phyloP scores from a whole-genome alignment of 1,140 invertebrate species.

The Zaprionus inermis region DNA sequence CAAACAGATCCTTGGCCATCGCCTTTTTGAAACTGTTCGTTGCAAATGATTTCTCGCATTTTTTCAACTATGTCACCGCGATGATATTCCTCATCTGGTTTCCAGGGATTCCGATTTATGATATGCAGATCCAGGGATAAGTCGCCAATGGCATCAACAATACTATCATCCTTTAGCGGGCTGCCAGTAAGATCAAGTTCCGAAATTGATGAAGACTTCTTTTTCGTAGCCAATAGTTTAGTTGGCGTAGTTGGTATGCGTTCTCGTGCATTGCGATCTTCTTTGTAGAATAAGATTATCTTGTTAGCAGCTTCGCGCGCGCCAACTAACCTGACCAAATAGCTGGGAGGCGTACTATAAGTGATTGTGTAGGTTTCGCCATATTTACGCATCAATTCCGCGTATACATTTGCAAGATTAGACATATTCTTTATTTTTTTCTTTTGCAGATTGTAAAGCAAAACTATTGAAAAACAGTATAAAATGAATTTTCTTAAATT shows the following conservation, averaged over 20 bases:
- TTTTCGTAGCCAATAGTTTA: conserved; percentile 31
- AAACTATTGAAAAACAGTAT: conserved; percentile 1
- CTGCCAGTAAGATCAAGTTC: conserved; percentile 77
- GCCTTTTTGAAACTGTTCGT: conserved; percentile 54
- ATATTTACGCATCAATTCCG: conserved; percentile 61
- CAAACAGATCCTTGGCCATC: conserved; percentile 70
- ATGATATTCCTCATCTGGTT: conserved; percentile 72
- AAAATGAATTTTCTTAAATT: conserved; percentile 12
- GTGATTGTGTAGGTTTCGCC: conserved; percentile 68
- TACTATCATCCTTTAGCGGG: conserved; percentile 77
- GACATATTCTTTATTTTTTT: conserved; percentile 46
- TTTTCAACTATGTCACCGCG: conserved; percentile 54
- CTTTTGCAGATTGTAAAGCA: not conserved
- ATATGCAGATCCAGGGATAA: conserved; percentile 63
- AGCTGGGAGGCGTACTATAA: conserved; percentile 62
- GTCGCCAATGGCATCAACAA: conserved; percentile 69
- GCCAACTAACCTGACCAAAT: conserved; percentile 58
- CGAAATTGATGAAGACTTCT: not conserved
- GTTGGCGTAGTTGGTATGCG: conserved; percentile 47
- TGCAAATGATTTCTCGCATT: conserved; percentile 61
- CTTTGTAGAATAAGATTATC: conserved; percentile 68
- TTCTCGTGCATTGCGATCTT: conserved; percentile 46
- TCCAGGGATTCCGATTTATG: conserved; percentile 64
- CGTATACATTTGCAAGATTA: conserved; percentile 71
- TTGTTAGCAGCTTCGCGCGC: conserved; percentile 53